Conservation (phyloP, 2,888 invertebrate species). For the Eilema caniola region DNA sequence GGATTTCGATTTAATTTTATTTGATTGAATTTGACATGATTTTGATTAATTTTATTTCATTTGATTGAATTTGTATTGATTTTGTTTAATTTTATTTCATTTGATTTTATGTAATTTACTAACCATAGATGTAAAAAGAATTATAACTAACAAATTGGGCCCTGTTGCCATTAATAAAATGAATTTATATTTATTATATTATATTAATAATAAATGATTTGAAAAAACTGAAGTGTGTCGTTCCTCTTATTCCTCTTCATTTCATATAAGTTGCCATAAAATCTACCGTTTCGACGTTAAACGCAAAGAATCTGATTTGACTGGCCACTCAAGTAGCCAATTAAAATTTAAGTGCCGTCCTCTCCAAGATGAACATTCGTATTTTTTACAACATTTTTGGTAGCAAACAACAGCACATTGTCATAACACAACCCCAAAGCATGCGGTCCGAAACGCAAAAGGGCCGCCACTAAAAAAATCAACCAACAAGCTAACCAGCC, state of each 20-base stretch:
- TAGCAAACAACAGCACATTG: background rate
- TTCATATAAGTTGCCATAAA: background rate
- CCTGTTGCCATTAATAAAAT: too few relatives aligned
- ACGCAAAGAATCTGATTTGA: background rate
- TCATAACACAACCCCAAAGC: conserved; percentile 3
- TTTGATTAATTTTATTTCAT: too few relatives aligned
- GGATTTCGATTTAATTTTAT: too few relatives aligned
- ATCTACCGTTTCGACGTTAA: background rate
- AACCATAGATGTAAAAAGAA: too few relatives aligned
- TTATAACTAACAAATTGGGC: too few relatives aligned
- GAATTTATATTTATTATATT: too few relatives aligned
- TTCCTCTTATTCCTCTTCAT: background rate
- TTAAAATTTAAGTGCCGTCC: background rate
- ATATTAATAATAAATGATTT: background rate
- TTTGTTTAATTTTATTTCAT: too few relatives aligned
- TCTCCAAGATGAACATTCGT: background rate
- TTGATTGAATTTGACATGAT: too few relatives aligned
- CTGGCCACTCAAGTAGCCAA: background rate
- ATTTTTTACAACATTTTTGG: background rate
- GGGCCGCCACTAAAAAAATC: background rate
- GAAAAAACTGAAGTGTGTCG: background rate
- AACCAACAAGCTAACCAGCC: background rate
- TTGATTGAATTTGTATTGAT: too few relatives aligned
- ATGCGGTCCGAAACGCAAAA: background rate
- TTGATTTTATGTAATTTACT: too few relatives aligned